Evolutionary conservation across 2,888 invertebrate genomes (phyloP), one percentile per base, ranked within the genome.

Genomic region (Diaperis boleti): DNA sequence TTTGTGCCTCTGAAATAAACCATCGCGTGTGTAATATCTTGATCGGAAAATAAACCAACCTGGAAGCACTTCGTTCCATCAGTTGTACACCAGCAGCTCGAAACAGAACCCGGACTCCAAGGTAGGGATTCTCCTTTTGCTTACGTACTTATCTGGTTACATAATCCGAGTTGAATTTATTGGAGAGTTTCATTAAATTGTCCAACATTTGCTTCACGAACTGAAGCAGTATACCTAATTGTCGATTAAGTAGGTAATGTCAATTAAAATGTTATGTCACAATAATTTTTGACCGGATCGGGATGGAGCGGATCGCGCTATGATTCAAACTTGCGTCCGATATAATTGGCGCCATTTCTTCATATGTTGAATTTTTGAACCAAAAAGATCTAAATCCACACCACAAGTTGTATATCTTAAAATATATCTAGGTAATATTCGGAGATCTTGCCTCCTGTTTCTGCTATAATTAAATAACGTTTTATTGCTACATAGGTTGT

Each of bases 231-330:
- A n/a, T n/a, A 17, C 17, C 11, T 35, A 52, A 52, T 20, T 52
- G 52, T 39, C 22, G 39, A 37, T 31, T 47, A 47, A 47, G 37
- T 52, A 39, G 37, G 52, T 52, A 52, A 52, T 52, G 52, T 37
- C 52, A 52, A 52, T 52, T 52, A 52, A 18, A 52, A 52, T 13
- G 35, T n/a, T 50, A 37, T 35, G 49, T 50, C 49, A 50, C 35
- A 31, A 37, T 54, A 54, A 41, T 31, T 54, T 54, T 54, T 54
- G 54, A 54, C 54, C 42, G 54, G 41, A 54, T 54, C 31, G 17
- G 18, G 41, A 54, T 31, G 42, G 31, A 54, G 54, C 54, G 42
- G 54, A 54, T 42, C 37, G 20, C 37, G 39, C 37, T 31, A 7
- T 31, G 22, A 10, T 47, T 6, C 8, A 47, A 18, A 47, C 47